Evolutionary conservation across 1,140 invertebrate genomes (phyloP), one percentile per base, ranked within the genome.

Genomic region (Nasonia giraulti): DNA sequence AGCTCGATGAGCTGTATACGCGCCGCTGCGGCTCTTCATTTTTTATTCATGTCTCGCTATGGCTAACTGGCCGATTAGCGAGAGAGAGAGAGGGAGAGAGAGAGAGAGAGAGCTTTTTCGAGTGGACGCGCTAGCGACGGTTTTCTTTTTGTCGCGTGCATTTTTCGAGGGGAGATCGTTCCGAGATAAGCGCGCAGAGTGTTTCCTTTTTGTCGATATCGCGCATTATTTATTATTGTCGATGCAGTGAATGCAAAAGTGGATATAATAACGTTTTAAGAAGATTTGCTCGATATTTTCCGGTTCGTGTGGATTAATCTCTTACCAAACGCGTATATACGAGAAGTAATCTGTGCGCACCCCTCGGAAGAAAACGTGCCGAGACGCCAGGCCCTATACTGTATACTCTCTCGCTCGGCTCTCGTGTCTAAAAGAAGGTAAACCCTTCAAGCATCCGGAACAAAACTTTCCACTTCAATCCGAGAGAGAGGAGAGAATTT

Each of bases 21-120:
- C 87, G 88, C 89, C 0, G 27, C 27, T 27, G 78, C 85, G 17
- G 88, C 88, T 89, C 89, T 91, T 89, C 88, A 88, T 90, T 87
- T 87, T 88, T 91, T 91, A 91, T 91, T 91, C 90, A 91, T 89
- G 87, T 88, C 87, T 88, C 81, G 85, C 87, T 88, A 85, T 86
- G 20, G 69, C 80, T 89, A 90, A 89, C 87, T 88, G 87, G 87
- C 88, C 89, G 89, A 90, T 90, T 87, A 86, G 33, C 4, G 33
- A 37, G 33, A 37, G n/a, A n/a, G n/a, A n/a, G n/a, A n/a, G n/a
- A n/a, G n/a, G n/a, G n/a, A 37, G 33, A 37, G 33, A 37, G 33
- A 37, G 33, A 37, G 33, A 37, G 86, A 12, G 66, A 14, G 66
- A 23, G 4, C n/a, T 27, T 69, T 69, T 69, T 69, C 27, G n/a